Base-by-base conservation (phyloP, 92 coral and sea anemone species). In the Porites lobata region DNA sequence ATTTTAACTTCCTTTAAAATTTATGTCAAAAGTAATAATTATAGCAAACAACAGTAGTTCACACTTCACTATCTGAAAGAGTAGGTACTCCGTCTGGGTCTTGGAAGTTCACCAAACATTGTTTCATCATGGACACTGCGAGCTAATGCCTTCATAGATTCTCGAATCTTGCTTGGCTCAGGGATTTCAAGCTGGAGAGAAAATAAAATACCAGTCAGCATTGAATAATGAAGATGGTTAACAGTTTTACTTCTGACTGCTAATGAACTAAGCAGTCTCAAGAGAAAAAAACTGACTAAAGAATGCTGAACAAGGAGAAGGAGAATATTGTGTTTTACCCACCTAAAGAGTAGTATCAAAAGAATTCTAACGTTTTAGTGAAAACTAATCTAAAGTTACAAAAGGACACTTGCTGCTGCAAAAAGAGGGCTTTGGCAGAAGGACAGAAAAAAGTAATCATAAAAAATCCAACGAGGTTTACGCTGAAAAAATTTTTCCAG, bases 21-120 rank as follows among this genome's bases (percentile, higher is more conserved):
- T 38, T 38, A 38, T 3, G 4, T 38, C 47, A 38, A 38, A 38
- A 38, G 47, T 38, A 38, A 38, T 38, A 38, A 38, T 13, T 8
- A 52, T 20, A 52, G 12, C 18, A 76, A 22, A 76, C 56, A 57
- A 10, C 47, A 38, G 47, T 12, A 73, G 18, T 47, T 19, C 14
- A 29, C 7, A 10, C 17, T 84, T 58, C 58, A 65, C 80, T 84
- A 84, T 84, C 87, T 73, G 80, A 61, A 50, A 1, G 81, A 73
- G 64, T 85, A 58, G 3, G 97, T 87, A 62, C 91, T 92, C 51
- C 93, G 62, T 72, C 99, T 82, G 8, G 99, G 99, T 65, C 96
- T 90, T 56, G 99, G 99, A 22, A 97, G 86, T 81, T 97, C 99
- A 8, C 99, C 99, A 92, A 97, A 97, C 85, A 97, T 87, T 65